Evolutionary conservation across 2,888 invertebrate genomes (phyloP), one percentile per base, ranked within the genome.

Genomic region (Epistrophe eligans): DNA sequence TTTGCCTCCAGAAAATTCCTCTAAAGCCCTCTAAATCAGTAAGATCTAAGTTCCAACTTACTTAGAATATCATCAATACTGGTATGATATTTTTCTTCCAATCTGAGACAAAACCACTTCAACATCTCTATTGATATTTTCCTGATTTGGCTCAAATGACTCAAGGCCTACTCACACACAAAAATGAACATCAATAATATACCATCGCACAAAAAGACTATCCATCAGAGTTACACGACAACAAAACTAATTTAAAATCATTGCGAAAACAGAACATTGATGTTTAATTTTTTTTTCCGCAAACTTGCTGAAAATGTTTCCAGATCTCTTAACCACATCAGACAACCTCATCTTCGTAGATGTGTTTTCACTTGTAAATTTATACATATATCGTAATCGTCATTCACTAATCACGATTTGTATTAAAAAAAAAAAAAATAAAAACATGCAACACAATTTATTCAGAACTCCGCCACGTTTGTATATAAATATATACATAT

Each of bases 381-480:
- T n/a, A n/a, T n/a, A n/a, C 3, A 10, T 58, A 17, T 32, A 32
- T 71, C 43, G 50, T 71, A 38, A 67, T 73, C 45, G 67, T 77
- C 81, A 73, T 82, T 57, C 74, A 73, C 67, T 79, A 77, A 84
- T 85, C 82, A 74, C 45, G 73, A 67, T 58, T 58, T 58, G 35
- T 73, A 81, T 70, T 70, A 19, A 35, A 48, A 48, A 45, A 11
- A 74, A 58, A 35, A 24, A 58, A 43, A 48, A n/a, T n/a, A 72
- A 57, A 50, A 71, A 77, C 70, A 74, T 70, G 70, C 73, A 85
- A 77, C 62, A 70, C 67, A 55, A 81, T 77, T n/a, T n/a, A n/a
- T n/a, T 60, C 71, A 60, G 48, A 72, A 80, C 57, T 73, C 57
- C n/a, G 32, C 77, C n/a, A 64, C 52, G 13, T 24, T 60, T 58